Base-by-base conservation (phyloP, 1,140 invertebrate genomes). In the Pogonomyrmex barbatus region DNA sequence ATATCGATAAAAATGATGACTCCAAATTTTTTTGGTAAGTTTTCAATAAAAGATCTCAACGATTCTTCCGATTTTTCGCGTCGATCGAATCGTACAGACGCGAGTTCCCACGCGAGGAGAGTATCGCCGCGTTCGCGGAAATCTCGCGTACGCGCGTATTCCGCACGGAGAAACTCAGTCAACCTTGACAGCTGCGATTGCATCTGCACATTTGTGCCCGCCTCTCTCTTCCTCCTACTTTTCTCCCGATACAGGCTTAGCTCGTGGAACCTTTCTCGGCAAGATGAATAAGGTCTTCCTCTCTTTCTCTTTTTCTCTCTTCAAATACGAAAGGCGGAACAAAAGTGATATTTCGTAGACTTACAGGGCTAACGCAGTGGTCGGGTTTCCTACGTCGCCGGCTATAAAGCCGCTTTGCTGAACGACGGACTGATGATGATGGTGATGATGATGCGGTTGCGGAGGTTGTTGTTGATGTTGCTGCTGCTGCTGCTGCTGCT, bases 311-410 rank as follows among this genome's bases (percentile, higher is more conserved):
- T 42, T 24, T 24, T 24, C 24, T 24, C 24, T 24, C 24, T 36
- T 12, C 12, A 24, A 12, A 60, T 8, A 62, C 10, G 14, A 62
- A n/a, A n/a, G 1, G 33, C 0, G 47, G 6, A 17, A 30, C 36
- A 17, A 30, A 8, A 39, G 36, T 63, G 14, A 83, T 14, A 39
- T 56, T 9, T 60, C 30, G 14, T 63, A 52, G 17, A 93, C 92
- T 93, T 90, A 93, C 93, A 92, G 73, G 12, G 89, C 84, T 30
- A 91, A 83, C 60, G 89, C 89, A 47, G 87, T 87, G n/a, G 91
- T 87, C 86, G 86, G 75, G 67, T 83, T 89, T 17, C 63, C 88
- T 67, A 90, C 85, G 54, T 87, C 88, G 54, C 87, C 87, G 36
- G 87, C 42, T 58, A 91, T 67, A 63, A 91, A 92, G 82, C 84